Evolutionary conservation across 2,113 vertebrate genomes (phyloP).

Genomic region (Pungitius pungitius): DNA sequence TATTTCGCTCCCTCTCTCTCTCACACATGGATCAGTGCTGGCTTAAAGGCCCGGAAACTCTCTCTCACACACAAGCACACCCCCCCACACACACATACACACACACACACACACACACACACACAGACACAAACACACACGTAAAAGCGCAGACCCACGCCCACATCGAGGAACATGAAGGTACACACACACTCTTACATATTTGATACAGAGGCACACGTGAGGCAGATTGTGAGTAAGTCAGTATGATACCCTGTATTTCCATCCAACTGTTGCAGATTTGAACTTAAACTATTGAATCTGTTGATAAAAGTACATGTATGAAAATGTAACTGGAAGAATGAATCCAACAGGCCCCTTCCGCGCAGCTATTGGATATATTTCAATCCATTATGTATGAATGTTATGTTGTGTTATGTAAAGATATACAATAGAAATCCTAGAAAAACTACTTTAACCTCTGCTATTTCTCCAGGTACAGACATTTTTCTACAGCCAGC

Average conservation of each 20-base stretch:
- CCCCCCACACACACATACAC: constrained; percentile 15
- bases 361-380: background rate
- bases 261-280: background rate
- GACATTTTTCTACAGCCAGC: background rate
- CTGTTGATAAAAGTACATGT: background rate
- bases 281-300: background rate
- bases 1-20: background rate
- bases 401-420: background rate
- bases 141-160: too few relatives aligned
- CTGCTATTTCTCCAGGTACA: background rate
- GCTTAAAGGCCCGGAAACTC: constrained; percentile 16
- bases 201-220: background rate
- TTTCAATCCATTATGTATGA: background rate
- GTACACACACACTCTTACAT: background rate
- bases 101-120: constrained; percentile 20
- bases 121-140: too few relatives aligned
- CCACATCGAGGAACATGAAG: background rate
- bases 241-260: background rate
- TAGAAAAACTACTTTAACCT: background rate
- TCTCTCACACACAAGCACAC: background rate
- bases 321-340: background rate
- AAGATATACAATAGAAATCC: background rate
- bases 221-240: background rate
- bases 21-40: background rate
- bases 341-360: background rate